A percentile compares a stretch with the other conserved stretches of the same genome.
These are phyloP conservation scores for Stenoptilia bipunctidactyla DNA, from an alignment of 2,888 invertebrate species.

Conservation along the genomic window DNA sequence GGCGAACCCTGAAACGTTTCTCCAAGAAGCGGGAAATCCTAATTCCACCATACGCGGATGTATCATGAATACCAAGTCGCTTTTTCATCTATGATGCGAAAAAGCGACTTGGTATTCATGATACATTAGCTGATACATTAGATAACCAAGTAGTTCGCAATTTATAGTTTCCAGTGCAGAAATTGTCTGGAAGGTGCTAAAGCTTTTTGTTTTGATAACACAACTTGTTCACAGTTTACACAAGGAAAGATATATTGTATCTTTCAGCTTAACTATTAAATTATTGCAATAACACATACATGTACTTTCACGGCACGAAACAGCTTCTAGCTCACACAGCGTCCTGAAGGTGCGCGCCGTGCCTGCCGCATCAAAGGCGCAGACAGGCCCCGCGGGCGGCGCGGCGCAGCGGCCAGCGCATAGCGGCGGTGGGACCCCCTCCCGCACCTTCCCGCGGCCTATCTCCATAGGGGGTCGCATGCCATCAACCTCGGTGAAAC, in stretches of 20 bases:
- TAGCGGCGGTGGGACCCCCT: conserved; percentile 54
- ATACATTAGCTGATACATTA: too few relatives aligned
- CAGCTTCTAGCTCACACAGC: conserved; percentile 68
- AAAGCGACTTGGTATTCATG: too few relatives aligned
- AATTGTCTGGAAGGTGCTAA: too few relatives aligned
- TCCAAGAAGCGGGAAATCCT: too few relatives aligned
- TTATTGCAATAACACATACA: conserved; percentile 66
- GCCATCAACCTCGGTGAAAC: conserved; percentile 29
- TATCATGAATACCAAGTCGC: too few relatives aligned
- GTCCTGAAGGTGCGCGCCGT: conserved; percentile 69
- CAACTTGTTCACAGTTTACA: neutral
- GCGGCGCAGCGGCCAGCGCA: conserved; percentile 48
- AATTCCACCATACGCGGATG: too few relatives aligned
- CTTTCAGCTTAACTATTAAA: too few relatives aligned
- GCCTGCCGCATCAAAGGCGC: conserved; percentile 71
- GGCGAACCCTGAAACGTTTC: too few relatives aligned
- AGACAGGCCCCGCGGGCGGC: conserved; percentile 65
- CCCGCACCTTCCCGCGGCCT: conserved; percentile 36
- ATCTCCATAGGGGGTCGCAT: conserved; percentile 30
- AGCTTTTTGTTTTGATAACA: too few relatives aligned
- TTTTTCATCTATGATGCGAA: too few relatives aligned
- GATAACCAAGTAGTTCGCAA: too few relatives aligned
- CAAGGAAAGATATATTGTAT: neutral
- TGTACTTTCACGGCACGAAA: conserved; percentile 69
- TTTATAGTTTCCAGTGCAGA: neutral